These are phyloP conservation scores for Seriola rivoliana DNA, from an alignment of 2,113 vertebrate genomes.

Conservation along the genomic window DNA sequence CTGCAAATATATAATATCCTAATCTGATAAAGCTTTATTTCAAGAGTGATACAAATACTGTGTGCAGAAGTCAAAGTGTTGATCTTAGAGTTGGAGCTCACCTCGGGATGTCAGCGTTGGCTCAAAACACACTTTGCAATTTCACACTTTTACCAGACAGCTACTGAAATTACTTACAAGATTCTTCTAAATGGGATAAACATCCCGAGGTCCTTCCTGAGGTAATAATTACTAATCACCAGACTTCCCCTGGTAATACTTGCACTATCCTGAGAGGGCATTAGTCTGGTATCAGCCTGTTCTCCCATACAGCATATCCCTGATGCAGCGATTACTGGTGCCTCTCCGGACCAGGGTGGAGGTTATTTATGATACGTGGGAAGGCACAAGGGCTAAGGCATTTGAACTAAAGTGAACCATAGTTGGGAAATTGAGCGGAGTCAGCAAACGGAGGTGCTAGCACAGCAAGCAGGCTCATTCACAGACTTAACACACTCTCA, in stretches of 20 bases:
- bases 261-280: conserved; percentile 55
- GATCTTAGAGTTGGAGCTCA: not conserved
- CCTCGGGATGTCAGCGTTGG: conserved; percentile 10
- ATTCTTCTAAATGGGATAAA: conserved; percentile 61
- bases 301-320: conserved; percentile 61
- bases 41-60: not conserved
- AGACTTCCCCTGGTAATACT: conserved; percentile 56
- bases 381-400: conserved; percentile 65
- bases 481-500: conserved; percentile 46
- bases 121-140: conserved; percentile 23
- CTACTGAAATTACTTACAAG: conserved; percentile 44
- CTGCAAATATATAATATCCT: not conserved
- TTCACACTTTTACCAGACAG: conserved; percentile 25
- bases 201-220: conserved; percentile 54
- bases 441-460: conserved; percentile 75
- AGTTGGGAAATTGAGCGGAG: conserved; percentile 61
- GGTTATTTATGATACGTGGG: conserved; percentile 79
- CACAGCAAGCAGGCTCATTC: conserved; percentile 68
- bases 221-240: conserved; percentile 73
- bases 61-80: not conserved
- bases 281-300: conserved; percentile 65
- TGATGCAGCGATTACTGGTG: conserved; percentile 68
- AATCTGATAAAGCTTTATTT: not conserved
- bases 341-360: conserved; percentile 64
- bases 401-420: conserved; percentile 78